phyloP scores from a whole-genome alignment of 2,888 invertebrate species.

The Hemistola chrysoprasaria region DNA sequence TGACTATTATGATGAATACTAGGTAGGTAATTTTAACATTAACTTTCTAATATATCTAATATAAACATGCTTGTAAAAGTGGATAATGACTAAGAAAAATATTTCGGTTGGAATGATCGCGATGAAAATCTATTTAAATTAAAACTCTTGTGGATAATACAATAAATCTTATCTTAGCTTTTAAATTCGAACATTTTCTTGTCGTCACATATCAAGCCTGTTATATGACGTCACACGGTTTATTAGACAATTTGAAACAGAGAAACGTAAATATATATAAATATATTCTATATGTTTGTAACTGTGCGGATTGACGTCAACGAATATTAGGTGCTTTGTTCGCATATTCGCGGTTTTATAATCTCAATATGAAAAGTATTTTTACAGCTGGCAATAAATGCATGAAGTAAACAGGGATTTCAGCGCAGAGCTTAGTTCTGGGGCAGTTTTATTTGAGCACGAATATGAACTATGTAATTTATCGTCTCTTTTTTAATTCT shows the following conservation, averaged over 20 bases:
- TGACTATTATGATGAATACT: too few relatives aligned
- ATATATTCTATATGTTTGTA: slow-evolving; percentile 37
- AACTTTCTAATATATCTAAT: too few relatives aligned
- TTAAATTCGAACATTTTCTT: slow-evolving; percentile 4
- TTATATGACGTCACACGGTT: slow-evolving; percentile 13
- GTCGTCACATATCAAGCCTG: slow-evolving; percentile 7
- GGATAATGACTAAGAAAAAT: too few relatives aligned
- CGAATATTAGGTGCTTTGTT: slow-evolving; percentile 47
- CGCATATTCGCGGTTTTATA: slow-evolving; percentile 42
- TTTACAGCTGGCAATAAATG: slow-evolving; percentile 45
- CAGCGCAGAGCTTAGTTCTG: slow-evolving; percentile 25
- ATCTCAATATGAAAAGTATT: slow-evolving; percentile 41
- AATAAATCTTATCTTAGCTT: background rate
- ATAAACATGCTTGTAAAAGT: too few relatives aligned
- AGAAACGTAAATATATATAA: slow-evolving; percentile 17
- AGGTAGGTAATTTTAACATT: too few relatives aligned
- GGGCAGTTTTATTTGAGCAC: slow-evolving; percentile 31
- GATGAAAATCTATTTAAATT: too few relatives aligned
- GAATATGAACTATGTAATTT: slow-evolving; percentile 16
- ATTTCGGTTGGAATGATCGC: too few relatives aligned
- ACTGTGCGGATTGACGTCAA: slow-evolving; percentile 47
- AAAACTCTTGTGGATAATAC: too few relatives aligned
- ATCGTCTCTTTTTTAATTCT: slow-evolving; percentile 11
- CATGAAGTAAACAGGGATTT: slow-evolving; percentile 39
- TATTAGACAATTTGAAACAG: slow-evolving; percentile 18